Conservation (phyloP, 2,113 vertebrate species). For the Polypterus bichir region DNA sequence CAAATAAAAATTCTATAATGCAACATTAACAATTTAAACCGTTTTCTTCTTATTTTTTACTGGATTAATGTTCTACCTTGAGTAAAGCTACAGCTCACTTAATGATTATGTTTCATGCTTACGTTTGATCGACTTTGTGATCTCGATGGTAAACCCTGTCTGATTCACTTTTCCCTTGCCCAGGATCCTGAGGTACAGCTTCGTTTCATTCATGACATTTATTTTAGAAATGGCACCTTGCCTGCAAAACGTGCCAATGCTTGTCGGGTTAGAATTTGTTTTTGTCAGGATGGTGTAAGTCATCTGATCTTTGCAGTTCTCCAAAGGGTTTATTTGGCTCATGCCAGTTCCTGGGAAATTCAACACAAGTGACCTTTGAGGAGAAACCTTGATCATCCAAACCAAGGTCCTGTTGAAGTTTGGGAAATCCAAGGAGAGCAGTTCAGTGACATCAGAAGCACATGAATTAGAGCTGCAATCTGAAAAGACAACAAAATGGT, state of each 20-base stretch:
- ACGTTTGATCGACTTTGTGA: conserved; percentile 62
- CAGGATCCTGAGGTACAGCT: conserved; percentile 52
- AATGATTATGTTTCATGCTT: conserved; percentile 22
- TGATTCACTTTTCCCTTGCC: conserved; percentile 41
- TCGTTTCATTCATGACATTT: conserved; percentile 45
- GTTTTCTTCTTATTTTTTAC: too few species aligned
- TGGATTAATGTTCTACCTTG: too few species aligned
- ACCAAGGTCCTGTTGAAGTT: conserved; percentile 64
- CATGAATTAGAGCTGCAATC: conserved; percentile 59
- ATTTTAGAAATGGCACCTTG: conserved; percentile 60
- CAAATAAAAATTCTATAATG: too few species aligned
- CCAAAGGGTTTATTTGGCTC: conserved; percentile 50
- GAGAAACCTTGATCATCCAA: conserved; percentile 59
- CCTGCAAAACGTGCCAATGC: conserved; percentile 72
- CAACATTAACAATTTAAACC: too few species aligned
- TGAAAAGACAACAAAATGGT: conserved; percentile 27
- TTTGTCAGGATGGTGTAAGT: conserved; percentile 50
- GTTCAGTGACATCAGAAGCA: conserved; percentile 44
- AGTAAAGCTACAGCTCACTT: too few species aligned
- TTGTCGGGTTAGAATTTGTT: conserved; percentile 24
- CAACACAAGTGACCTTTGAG: conserved; percentile 52
- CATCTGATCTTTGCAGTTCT: conserved; percentile 49
- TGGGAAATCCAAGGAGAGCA: conserved; percentile 43
- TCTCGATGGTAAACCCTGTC: conserved; percentile 56
- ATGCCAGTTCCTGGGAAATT: conserved; percentile 57